Evolutionary conservation across 2,888 invertebrate genomes (phyloP).

Genomic region (Diarsia brunnea): DNA sequence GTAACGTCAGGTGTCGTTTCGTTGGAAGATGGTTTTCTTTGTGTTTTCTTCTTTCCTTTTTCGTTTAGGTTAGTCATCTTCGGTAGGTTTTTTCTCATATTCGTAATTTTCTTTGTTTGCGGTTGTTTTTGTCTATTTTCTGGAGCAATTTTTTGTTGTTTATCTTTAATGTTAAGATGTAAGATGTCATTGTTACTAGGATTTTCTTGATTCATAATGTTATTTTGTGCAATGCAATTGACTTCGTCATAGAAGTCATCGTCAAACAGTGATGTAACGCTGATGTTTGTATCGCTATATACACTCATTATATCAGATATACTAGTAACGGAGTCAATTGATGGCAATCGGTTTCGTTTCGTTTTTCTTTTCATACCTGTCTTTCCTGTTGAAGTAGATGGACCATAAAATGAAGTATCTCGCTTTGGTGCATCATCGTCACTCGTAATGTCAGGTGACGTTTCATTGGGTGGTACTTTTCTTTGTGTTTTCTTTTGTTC

Average conservation of each 20-base stretch:
- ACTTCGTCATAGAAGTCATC: conserved; percentile 5
- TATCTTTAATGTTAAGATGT: neutral
- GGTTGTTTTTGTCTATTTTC: conserved; percentile 2
- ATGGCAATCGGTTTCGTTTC: conserved; percentile 3
- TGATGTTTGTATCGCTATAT: conserved; percentile 4
- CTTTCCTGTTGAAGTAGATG: conserved; percentile 28
- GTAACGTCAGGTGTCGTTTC: conserved; percentile 4
- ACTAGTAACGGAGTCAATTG: conserved; percentile 14
- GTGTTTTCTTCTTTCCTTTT: conserved; percentile 2
- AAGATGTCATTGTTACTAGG: conserved; percentile 2
- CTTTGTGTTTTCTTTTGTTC: neutral
- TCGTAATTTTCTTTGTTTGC: conserved; percentile 7
- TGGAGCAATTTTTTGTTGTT: conserved; percentile 4
- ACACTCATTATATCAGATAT: conserved; percentile 4
- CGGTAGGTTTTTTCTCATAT: conserved; percentile 2
- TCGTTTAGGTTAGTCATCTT: neutral
- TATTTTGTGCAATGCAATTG: no score
- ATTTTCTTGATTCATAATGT: conserved; percentile 9
- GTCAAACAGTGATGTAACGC: neutral
- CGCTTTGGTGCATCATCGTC: conserved; percentile 8
- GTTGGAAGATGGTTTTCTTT: conserved; percentile 2
- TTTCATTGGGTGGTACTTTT: conserved; percentile 16
- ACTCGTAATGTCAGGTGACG: conserved; percentile 22
- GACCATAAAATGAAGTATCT: conserved; percentile 11
- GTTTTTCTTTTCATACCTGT: conserved; percentile 8